Evolutionary conservation across 2,888 invertebrate genomes (phyloP).

Genomic region (Timema cristinae): DNA sequence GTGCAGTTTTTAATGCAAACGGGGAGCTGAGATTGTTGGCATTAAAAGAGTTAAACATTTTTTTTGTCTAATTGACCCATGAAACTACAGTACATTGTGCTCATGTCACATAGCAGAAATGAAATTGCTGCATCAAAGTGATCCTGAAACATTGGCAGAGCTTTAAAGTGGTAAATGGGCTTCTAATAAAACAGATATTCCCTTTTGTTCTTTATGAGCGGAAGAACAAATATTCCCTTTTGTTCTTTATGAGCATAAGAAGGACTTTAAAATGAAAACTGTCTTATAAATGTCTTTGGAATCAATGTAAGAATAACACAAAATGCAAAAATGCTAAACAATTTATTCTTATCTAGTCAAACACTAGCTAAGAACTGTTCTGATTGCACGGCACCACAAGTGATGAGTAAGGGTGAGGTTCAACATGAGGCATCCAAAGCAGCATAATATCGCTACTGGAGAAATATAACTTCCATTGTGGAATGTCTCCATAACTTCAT

Average conservation of each 20-base stretch:
- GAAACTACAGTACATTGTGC: neutral
- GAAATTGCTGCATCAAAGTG: neutral
- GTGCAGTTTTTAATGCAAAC: slow-evolving; percentile 15
- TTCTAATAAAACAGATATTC: neutral
- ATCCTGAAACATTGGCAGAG: neutral
- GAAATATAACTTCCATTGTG: neutral
- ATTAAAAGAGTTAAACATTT: slow-evolving; percentile 15
- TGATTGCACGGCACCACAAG: neutral
- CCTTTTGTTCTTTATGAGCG: neutral
- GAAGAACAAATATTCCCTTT: neutral
- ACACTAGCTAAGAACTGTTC: neutral
- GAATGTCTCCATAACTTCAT: neutral
- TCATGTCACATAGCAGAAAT: neutral
- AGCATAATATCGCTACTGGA: neutral
- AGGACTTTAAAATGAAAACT: neutral
- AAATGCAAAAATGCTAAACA: neutral
- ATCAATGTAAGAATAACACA: neutral
- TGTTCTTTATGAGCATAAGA: neutral
- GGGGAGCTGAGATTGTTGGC: slow-evolving; percentile 12
- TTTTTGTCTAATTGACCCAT: neutral
- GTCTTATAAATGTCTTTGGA: neutral
- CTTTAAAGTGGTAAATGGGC: neutral
- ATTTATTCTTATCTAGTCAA: neutral
- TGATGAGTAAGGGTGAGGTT: neutral
- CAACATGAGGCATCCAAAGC: neutral